Base-by-base conservation (phyloP, 2,113 vertebrate species). In the Hyaena hyaena region DNA sequence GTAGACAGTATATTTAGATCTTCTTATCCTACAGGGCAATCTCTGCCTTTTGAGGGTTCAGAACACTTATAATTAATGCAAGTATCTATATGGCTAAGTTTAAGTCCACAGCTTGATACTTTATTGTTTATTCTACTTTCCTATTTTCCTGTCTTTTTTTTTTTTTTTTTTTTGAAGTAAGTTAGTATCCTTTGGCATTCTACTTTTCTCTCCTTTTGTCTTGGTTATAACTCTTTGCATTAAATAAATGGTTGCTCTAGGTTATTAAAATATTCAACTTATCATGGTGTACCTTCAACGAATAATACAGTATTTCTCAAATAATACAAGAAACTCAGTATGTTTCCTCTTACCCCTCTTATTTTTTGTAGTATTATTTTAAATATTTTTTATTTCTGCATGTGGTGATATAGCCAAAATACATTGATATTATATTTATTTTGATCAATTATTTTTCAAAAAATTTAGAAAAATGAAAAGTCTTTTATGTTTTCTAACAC, bases 211-310 rank as follows among this genome's bases (percentile, higher is more conserved):
- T 87, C 4, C 33, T 68, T 93, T 90, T 43, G 65, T 28, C 50
- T 85, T 71, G 43, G 21, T 15, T 84, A 19, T 63, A 10, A 0
- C 5, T 61, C 4, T 74, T 68, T 61, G 7, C 31, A 66, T 50
- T 61, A 82, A 48, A 83, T 69, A 83, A 69, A 31, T 76, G 21
- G 26, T 45, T 88, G 28, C 39, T 88, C 6, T 69, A 24, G 10
- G 3, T 28, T 77, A 76, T 91, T 77, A 65, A 33, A 84, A 61
- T 96, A 83, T 95, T 73, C 16, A 91, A 35, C 7, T 95, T 83
- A 61, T 68, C 35, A 53, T 50, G 80, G 7, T 55, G 15, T 76
- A 24, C 3, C 21, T 88, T 88, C 39, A 76, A 91, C 92, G 26
- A 61, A 43, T 80, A 45, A 71, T 21, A 68, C 10, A 77, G 9